A percentile compares a stretch with the other conserved stretches of the same genome.
Conservation (phyloP, 2,113 vertebrate genomes). For the Bombycilla garrulus region DNA sequence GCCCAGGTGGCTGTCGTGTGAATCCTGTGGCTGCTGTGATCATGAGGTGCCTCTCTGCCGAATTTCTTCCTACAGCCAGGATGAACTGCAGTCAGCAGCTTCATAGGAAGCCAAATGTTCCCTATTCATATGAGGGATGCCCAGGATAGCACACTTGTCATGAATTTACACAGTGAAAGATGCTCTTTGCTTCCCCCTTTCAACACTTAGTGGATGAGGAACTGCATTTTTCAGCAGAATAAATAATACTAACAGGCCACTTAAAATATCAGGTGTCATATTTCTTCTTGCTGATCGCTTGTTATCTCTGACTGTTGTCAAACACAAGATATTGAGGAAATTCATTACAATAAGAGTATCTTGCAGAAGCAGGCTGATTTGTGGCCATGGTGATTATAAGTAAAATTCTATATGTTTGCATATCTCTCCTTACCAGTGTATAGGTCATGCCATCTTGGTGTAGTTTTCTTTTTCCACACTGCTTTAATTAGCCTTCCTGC, state of each 20-base stretch:
- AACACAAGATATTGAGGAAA: neutral
- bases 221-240: conserved; percentile 1
- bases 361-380: neutral
- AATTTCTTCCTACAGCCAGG: neutral
- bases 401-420: neutral
- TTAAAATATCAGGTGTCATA: neutral
- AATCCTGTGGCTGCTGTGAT: neutral
- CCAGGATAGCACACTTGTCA: neutral
- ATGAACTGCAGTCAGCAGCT: neutral
- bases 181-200: neutral
- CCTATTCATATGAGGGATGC: neutral
- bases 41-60: neutral
- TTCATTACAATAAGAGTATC: neutral
- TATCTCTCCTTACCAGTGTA: neutral
- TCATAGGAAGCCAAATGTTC: neutral
- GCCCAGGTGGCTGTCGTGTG: neutral
- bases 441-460: neutral
- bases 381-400: neutral
- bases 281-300: conserved; percentile 8
- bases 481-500: neutral
- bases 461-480: neutral
- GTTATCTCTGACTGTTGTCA: conserved; percentile 16
- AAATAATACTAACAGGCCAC: conserved; percentile 4
- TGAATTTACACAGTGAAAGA: neutral
- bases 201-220: neutral